phyloP scores from a whole-genome alignment of 1,140 invertebrate genomes.

The Gryllus bimaculatus region DNA sequence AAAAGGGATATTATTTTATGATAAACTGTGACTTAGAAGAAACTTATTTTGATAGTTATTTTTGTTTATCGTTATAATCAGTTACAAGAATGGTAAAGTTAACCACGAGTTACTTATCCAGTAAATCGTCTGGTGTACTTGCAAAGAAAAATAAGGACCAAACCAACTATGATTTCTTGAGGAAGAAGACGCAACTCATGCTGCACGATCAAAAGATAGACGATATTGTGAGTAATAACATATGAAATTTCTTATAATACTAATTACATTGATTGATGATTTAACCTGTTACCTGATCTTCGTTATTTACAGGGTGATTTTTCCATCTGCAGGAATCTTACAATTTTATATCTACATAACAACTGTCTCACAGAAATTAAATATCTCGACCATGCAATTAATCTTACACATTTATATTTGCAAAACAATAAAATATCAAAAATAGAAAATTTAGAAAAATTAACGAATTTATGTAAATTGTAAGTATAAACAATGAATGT shows the following conservation, averaged over 20 bases:
- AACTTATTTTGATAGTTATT: no score
- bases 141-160: neutral
- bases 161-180: neutral
- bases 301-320: conserved; percentile 17
- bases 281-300: neutral
- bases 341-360: conserved; percentile 20
- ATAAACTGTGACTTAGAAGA: no score
- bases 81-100: neutral
- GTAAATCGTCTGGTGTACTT: neutral
- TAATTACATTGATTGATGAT: neutral
- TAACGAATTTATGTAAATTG: conserved; percentile 21
- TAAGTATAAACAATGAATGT: neutral
- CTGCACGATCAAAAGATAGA: neutral
- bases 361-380: conserved; percentile 17
- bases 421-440: conserved; percentile 20
- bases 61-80: no score
- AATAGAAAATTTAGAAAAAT: conserved; percentile 19
- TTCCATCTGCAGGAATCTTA: conserved; percentile 17
- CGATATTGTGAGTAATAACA: neutral
- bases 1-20: no score
- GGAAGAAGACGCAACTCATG: neutral
- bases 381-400: conserved; percentile 12
- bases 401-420: conserved; percentile 19
- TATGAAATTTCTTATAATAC: neutral
- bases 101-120: neutral